Evolutionary conservation across 2,113 vertebrate genomes (phyloP), one percentile per base, ranked within the genome.

Genomic region (Hippocampus zosterae): DNA sequence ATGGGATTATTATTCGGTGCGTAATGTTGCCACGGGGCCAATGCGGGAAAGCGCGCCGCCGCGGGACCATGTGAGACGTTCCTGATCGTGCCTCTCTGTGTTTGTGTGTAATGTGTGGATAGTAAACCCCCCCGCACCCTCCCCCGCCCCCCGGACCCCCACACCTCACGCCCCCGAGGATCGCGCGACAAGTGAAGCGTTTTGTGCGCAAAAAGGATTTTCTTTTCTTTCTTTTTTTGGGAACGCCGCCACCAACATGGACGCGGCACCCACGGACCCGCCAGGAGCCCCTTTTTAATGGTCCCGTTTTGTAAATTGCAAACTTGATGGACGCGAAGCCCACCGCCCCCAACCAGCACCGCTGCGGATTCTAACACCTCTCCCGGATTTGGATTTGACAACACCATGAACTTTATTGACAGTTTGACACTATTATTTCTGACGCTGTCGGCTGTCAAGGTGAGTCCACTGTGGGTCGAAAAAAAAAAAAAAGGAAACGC

Each of bases 331-430:
- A 8, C 63, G 63, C 25, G 23, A 46, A 46, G 63, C 15, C 81
- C 81, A 67, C 71, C 81, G 13, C 42, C 83, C 81, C 69, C 72
- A 79, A 80, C 25, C 79, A 71, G 81, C 86, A 53, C 67, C 79
- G 83, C 67, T 77, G 84, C 84, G 88, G 88, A 87, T 90, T 91
- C 90, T 88, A 79, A 84, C 82, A 82, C 88, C 71, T 81, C 76
- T 68, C 55, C 71, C 42, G 42, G 63, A 65, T 65, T 65, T 90
- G 85, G 89, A 90, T 89, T 65, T 91, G 82, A 85, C 82, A 91
- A 91, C 90, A 92, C 85, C 75, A 93, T 93, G 92, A 92, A 93
- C 91, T 90, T 92, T 90, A 90, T 91, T 90, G 90, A 92, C 88
- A 92, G 91, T 88, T 88, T 92, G 88, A 90, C 92, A 83, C 83